A percentile compares a stretch with the other conserved stretches of the same genome.
These are phyloP conservation scores for Synanthedon myopaeformis DNA, from an alignment of 2,888 invertebrate species.

Conservation along the genomic window DNA sequence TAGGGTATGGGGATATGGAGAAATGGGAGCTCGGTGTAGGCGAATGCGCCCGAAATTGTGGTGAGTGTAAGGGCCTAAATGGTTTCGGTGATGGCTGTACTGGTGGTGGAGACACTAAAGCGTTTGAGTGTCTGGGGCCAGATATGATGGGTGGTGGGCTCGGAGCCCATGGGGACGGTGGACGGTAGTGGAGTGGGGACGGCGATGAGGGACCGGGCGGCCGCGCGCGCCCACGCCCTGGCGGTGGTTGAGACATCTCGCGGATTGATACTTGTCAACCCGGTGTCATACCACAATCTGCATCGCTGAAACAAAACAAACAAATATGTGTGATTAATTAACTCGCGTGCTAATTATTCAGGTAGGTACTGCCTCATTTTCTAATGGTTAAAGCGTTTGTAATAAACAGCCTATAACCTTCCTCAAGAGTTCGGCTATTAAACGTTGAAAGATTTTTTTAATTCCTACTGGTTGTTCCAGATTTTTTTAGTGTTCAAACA, in stretches of 20 bases:
- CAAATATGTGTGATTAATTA: no score
- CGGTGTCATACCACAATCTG: slow-evolving; percentile 65
- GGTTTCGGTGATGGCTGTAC: slow-evolving; percentile 68
- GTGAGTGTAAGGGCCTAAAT: slow-evolving; percentile 61
- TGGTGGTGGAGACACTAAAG: slow-evolving; percentile 69
- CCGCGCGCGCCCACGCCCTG: slow-evolving; percentile 61
- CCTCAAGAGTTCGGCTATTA: no score
- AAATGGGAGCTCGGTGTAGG: slow-evolving; percentile 63
- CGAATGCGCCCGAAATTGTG: slow-evolving; percentile 57
- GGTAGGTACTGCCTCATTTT: no score
- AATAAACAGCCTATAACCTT: no score
- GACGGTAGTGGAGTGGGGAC: slow-evolving; percentile 76
- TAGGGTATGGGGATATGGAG: slow-evolving; percentile 61
- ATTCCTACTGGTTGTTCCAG: no score
- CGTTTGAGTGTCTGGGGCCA: slow-evolving; percentile 68
- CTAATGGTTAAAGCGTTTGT: no score
- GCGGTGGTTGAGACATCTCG: slow-evolving; percentile 65
- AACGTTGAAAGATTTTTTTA: no score
- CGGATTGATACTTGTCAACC: slow-evolving; percentile 65
- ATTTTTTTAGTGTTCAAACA: no score
- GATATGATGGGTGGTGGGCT: slow-evolving; percentile 80
- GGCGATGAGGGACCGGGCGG: slow-evolving; percentile 58
- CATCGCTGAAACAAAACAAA: slow-evolving; percentile 59
- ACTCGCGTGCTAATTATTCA: no score
- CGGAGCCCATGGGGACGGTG: slow-evolving; percentile 81